Base-by-base conservation (phyloP, 2,797 vertebrate species). In the Tympanoctomys barrerae region DNA sequence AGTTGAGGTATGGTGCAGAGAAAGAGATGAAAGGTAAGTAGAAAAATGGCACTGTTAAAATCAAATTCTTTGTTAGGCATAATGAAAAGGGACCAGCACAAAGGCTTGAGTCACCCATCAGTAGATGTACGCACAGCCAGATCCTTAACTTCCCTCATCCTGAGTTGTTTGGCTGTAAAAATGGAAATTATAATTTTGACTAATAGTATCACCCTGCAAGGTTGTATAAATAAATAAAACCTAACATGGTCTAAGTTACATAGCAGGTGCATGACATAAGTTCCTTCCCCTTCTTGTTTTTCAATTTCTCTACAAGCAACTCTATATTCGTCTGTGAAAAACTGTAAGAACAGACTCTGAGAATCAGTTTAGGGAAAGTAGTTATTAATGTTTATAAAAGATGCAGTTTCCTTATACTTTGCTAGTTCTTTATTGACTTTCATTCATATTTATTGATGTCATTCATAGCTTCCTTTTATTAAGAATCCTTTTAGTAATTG, bases 341-440 rank as follows among this genome's bases (percentile, higher is more conserved):
- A 59, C 68, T 81, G 16, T 84, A 36, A 94, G 54, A 87, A 91
- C 71, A 46, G 14, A 57, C 33, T 85, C 57, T 1, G 10, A 87
- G 33, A 54, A 89, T 28, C 75, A 26, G 68, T 8, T 42, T 70
- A 36, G 61, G 66, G 81, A 83, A 59, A 82, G 10, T 42, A 71
- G 8, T 94, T 85, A 61, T 5, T 73, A 54, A 61, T 49, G 21
- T 62, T 85, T 77, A 62, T 92, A 36, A 94, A 85, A 92, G 21
- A 14, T 11, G 88, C 7, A 3, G n/a, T 68, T 91, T 92, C 3
- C 19, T 52, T 39, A 57, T 52, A 73, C 46, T 84, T 73, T 79
- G 3, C 57, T 39, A 71, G 66, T 71, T 87, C 52, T 78, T 1
- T 57, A 80, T 31, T 52, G 24, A 82, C 10, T 62, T 3, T 4